These are phyloP conservation scores for Leistus spinibarbis DNA, from an alignment of 2,888 invertebrate species.

Conservation along the genomic window DNA sequence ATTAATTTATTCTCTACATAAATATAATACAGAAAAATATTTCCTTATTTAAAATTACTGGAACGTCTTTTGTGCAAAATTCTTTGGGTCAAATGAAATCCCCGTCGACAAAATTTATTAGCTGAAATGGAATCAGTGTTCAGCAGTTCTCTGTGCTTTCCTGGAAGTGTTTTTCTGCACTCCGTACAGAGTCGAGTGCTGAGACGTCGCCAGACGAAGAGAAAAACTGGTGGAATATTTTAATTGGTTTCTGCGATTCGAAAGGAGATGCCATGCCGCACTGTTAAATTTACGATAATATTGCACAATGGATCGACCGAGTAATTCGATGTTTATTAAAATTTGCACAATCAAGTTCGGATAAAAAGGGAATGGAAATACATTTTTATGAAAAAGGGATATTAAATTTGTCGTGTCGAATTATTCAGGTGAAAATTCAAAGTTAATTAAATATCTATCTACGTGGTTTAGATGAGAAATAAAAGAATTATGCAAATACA, in stretches of 20 bases:
- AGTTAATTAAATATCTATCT: too few relatives aligned
- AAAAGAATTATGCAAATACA: too few relatives aligned
- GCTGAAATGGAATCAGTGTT: neutral
- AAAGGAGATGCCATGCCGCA: neutral
- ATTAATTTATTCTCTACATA: too few relatives aligned
- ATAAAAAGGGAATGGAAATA: too few relatives aligned
- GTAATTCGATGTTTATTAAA: too few relatives aligned
- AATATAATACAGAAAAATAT: too few relatives aligned
- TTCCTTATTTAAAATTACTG: neutral
- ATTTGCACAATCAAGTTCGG: too few relatives aligned
- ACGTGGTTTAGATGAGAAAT: too few relatives aligned
- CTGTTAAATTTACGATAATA: neutral
- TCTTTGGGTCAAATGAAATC: neutral
- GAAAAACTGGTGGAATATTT: neutral
- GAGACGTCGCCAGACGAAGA: neutral
- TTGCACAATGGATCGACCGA: neutral
- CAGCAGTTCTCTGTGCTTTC: too few relatives aligned
- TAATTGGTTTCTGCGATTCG: neutral
- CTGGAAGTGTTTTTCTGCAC: neutral
- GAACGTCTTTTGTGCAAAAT: neutral
- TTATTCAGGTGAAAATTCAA: too few relatives aligned
- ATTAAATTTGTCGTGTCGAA: too few relatives aligned
- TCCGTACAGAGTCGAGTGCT: neutral
- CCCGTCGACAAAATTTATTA: neutral
- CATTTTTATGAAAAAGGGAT: too few relatives aligned